phyloP scores from a whole-genome alignment of 2,888 invertebrate genomes.

The Polietes domitor region DNA sequence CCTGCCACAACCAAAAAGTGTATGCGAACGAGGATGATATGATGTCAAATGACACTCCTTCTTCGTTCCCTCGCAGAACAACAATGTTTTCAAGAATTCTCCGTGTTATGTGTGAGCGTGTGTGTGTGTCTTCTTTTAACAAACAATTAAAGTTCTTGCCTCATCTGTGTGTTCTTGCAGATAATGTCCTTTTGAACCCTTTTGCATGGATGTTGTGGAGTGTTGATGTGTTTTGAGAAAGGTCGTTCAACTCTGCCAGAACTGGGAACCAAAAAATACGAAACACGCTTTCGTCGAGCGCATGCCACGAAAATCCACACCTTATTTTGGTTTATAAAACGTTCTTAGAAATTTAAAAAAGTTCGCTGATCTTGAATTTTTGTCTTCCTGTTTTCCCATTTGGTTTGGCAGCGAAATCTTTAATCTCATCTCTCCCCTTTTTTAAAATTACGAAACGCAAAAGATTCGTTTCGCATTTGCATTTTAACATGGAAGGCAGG shows the following conservation, averaged over 20 bases:
- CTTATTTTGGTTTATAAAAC: slow-evolving; percentile 50
- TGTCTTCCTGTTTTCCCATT: slow-evolving; percentile 2
- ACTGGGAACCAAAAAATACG: background rate
- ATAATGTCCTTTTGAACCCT: slow-evolving; percentile 61
- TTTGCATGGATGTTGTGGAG: slow-evolving; percentile 38
- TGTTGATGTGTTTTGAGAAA: slow-evolving; percentile 23
- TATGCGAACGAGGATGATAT: background rate
- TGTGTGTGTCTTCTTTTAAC: background rate
- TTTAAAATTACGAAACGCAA: slow-evolving; percentile 26
- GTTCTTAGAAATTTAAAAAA: slow-evolving; percentile 60
- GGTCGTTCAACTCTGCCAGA: slow-evolving; percentile 55
- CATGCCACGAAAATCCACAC: slow-evolving; percentile 62
- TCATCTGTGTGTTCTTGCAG: background rate
- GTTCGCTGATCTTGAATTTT: slow-evolving; percentile 31
- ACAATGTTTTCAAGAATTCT: background rate
- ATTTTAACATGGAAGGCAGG: slow-evolving; percentile 31
- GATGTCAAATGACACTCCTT: slow-evolving; percentile 38
- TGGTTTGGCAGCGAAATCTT: slow-evolving; percentile 29
- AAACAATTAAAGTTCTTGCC: slow-evolving; percentile 30
- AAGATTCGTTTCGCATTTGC: slow-evolving; percentile 45
- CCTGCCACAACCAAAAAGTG: background rate
- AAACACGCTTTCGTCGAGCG: slow-evolving; percentile 62
- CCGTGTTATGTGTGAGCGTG: too few relatives aligned
- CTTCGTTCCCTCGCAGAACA: background rate
- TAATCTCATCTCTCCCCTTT: slow-evolving; percentile 32